These are phyloP conservation scores for Isurus oxyrinchus DNA, from an alignment of 2,113 vertebrate genomes.

Conservation along the genomic window DNA sequence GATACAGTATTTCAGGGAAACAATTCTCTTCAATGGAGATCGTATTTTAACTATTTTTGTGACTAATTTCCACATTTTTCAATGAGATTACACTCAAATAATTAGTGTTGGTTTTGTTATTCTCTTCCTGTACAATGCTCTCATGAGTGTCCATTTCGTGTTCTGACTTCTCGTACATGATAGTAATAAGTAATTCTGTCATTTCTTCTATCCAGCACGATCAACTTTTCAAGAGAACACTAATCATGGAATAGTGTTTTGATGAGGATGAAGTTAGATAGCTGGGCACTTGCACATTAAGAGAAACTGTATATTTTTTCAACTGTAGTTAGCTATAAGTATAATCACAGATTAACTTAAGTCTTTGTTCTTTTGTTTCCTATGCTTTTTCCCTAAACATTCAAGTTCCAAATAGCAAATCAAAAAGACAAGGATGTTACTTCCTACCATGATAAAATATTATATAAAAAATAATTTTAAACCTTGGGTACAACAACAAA, in stretches of 20 bases:
- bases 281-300: conserved; percentile 18
- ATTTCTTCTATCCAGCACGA: not conserved
- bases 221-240: conserved; percentile 2
- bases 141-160: not conserved
- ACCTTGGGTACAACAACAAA: conserved; percentile 27
- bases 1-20: conserved; percentile 11
- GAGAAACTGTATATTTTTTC: not conserved
- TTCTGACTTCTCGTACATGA: not conserved
- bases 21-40: not conserved
- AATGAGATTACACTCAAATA: not conserved
- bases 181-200: not conserved
- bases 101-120: not conserved
- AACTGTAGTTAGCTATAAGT: not conserved
- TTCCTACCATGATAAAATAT: conserved; percentile 12
- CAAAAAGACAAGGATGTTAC: conserved; percentile 11
- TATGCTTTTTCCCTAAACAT: not conserved
- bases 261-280: conserved; percentile 1
- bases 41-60: not conserved
- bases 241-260: conserved; percentile 11
- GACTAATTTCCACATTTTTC: not conserved
- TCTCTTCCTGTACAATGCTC: not conserved
- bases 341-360: conserved; percentile 17
- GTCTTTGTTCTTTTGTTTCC: conserved; percentile 16
- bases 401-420: conserved; percentile 27
- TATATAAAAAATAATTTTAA: conserved; percentile 32